Base-by-base conservation (phyloP, 2,797 vertebrate genomes). In the Gadopsis marmoratus region DNA sequence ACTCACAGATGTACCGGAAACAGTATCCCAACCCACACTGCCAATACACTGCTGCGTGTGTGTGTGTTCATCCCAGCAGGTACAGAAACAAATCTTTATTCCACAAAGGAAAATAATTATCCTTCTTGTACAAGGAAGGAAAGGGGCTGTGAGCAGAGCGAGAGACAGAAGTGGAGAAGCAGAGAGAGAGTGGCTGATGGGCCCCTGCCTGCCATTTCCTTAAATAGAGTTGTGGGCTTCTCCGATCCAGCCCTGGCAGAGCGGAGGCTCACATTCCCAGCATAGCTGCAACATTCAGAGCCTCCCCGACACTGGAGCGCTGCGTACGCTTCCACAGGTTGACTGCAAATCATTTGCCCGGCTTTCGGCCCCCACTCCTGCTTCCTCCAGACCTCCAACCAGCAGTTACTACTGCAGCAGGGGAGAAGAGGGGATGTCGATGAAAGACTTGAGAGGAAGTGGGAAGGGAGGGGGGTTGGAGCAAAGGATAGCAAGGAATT, bases 211-310 rank as follows among this genome's bases (percentile, higher is more conserved):
- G 86, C 87, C 88, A 93, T 95, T 94, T 94, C 94, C 93, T 95
- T 94, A 95, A 94, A 95, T 95, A 95, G 94, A 91, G 91, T 82
- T 92, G 87, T 90, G 90, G 91, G 90, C 86, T 88, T 78, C 93
- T 93, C 83, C 71, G 74, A 83, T 90, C 88, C 81, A 77, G 71
- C 83, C 79, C 86, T 92, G 80, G 91, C 91, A 89, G 89, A 91
- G 88, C 76, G 11, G 76, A 93, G 88, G 81, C 90, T 91, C 78
- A 54, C 94, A 95, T 95, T 95, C 94, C 90, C 82, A 51, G 71
- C 92, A 95, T 95, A 93, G 82, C 90, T 91, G 81, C 11, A 89
- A 93, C 92, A 91, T 79, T 91, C 83, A 87, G 87, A 87, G 59
- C 82, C 82, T 85, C 81, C 70, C 67, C 78, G 86, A 83, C 84